Evolutionary conservation across 2,797 vertebrate species (phyloP).

Genomic region (Chelonia mydas): DNA sequence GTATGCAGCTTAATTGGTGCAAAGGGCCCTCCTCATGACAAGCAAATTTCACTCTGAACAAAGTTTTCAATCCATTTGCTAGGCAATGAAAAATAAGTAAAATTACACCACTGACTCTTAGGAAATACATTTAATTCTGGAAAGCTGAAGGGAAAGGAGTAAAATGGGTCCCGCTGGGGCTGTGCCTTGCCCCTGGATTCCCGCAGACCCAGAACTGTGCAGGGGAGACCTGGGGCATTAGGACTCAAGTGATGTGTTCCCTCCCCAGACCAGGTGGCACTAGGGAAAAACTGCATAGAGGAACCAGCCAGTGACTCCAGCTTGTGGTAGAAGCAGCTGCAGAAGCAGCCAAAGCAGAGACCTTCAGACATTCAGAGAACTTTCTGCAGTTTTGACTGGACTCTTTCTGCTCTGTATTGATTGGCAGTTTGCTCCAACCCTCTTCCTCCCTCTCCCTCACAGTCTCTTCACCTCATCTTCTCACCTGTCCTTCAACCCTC

Average conservation of each 20-base stretch:
- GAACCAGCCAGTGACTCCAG: background rate
- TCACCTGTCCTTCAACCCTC: background rate
- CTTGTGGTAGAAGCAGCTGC: background rate
- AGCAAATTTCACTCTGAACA: background rate
- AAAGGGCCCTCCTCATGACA: background rate
- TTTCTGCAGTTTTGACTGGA: background rate
- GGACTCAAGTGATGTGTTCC: fast-evolving
- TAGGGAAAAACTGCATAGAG: background rate
- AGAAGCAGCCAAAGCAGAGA: background rate
- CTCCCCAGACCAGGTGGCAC: background rate
- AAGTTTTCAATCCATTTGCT: background rate
- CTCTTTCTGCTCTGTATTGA: background rate
- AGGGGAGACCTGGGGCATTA: background rate
- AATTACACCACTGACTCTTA: background rate
- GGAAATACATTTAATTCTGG: background rate
- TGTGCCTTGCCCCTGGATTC: background rate
- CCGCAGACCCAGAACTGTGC: background rate
- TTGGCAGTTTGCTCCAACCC: background rate
- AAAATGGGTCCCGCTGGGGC: fast-evolving
- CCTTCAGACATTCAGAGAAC: background rate
- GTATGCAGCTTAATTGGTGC: background rate
- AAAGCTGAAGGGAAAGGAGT: background rate
- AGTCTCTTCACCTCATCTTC: background rate
- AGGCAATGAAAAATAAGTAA: background rate
- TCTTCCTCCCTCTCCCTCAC: fast-evolving